phyloP scores from a whole-genome alignment of 2,888 invertebrate genomes.

The Drosophila neonasuta region DNA sequence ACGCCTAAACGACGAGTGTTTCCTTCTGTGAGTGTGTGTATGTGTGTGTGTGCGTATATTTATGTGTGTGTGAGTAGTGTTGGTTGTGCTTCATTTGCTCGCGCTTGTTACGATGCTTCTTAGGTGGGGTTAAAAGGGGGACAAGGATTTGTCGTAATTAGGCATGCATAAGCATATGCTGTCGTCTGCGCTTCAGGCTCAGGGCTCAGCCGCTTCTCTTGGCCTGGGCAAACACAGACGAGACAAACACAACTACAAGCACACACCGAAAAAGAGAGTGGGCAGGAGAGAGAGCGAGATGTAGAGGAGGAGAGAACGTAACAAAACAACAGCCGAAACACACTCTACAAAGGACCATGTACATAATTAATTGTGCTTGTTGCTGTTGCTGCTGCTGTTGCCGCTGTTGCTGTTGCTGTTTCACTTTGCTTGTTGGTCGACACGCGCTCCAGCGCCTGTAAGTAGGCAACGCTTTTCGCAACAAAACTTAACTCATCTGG shows the following conservation, averaged over 20 bases:
- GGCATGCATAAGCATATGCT: constrained; percentile 78
- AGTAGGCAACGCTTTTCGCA: constrained; percentile 61
- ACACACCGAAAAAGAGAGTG: constrained; percentile 18
- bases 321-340: constrained; percentile 20
- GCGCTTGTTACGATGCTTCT: constrained; percentile 56
- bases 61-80: constrained; percentile 25
- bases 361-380: constrained; percentile 74
- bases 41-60: constrained; percentile 9
- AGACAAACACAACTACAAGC: constrained; percentile 43
- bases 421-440: constrained; percentile 38
- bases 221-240: constrained; percentile 52
- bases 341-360: constrained; percentile 42
- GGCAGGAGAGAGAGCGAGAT: not conserved
- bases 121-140: constrained; percentile 19
- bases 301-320: not conserved
- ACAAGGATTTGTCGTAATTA: constrained; percentile 78
- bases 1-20: constrained; percentile 28
- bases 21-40: constrained; percentile 2
- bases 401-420: constrained; percentile 1
- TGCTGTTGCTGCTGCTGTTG: constrained; percentile 17
- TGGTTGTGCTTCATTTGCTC: constrained; percentile 63
- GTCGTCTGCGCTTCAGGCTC: constrained; percentile 70
- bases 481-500: constrained; percentile 30
- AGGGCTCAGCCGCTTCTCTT: constrained; percentile 31
- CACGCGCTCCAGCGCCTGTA: constrained; percentile 53